Evolutionary conservation across 2,797 vertebrate species (phyloP).

Genomic region (Odontamblyopus lacepedii): DNA sequence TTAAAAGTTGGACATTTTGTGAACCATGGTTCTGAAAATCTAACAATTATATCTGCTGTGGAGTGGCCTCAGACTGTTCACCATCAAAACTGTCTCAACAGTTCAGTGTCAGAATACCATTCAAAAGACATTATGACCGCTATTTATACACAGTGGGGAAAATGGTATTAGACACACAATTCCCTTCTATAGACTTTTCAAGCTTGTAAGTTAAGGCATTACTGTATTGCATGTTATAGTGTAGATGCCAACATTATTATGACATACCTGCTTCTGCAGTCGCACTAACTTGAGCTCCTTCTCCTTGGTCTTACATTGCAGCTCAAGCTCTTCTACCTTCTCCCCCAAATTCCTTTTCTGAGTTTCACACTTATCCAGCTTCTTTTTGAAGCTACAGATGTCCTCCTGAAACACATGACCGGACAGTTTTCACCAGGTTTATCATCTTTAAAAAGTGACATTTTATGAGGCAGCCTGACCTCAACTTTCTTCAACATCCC

Average conservation of each 20-base stretch:
- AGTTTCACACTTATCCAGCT: slow-evolving; percentile 78
- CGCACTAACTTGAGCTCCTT: slow-evolving; percentile 85
- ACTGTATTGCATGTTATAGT: background rate
- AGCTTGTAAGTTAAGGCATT: background rate
- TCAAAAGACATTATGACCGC: background rate
- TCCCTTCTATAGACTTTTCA: background rate
- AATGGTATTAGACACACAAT: background rate
- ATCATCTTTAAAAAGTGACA: background rate
- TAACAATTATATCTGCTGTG: background rate
- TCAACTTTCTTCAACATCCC: slow-evolving; percentile 85
- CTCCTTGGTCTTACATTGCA: slow-evolving; percentile 80
- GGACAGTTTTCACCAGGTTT: background rate
- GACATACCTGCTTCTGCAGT: slow-evolving; percentile 81
- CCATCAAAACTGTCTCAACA: background rate
- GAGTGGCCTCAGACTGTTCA: background rate
- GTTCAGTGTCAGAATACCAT: background rate
- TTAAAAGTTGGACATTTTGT: background rate
- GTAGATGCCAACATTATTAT: background rate
- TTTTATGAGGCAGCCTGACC: slow-evolving; percentile 64
- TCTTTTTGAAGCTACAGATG: slow-evolving; percentile 79
- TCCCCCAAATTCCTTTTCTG: slow-evolving; percentile 75
- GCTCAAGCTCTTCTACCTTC: slow-evolving; percentile 82
- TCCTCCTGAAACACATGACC: slow-evolving; percentile 70
- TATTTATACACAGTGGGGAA: background rate
- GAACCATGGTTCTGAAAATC: background rate